phyloP scores from a whole-genome alignment of 2,888 invertebrate species.

The Acrobasis repandana region DNA sequence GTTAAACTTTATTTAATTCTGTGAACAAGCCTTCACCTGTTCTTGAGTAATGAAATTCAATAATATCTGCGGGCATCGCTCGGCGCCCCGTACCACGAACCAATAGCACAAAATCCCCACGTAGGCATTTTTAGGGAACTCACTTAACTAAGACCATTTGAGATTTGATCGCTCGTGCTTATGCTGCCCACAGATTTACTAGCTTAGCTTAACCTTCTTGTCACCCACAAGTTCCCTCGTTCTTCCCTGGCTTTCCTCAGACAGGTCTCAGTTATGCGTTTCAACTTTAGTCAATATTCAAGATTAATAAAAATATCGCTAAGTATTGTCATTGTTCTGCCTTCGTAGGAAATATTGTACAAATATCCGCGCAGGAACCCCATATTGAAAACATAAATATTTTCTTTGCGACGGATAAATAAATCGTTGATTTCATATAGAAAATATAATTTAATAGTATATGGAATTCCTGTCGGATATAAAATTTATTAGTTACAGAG shows the following conservation, averaged over 20 bases:
- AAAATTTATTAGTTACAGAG: conserved; percentile 45
- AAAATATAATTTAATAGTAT: conserved; percentile 28
- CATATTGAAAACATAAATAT: conserved; percentile 37
- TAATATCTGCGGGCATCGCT: conserved; percentile 8
- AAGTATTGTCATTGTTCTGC: conserved; percentile 66
- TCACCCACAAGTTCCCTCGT: too few species aligned
- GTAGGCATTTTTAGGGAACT: conserved; percentile 35
- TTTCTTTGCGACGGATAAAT: conserved; percentile 34
- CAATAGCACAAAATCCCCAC: conserved; percentile 40
- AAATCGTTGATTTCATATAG: background rate
- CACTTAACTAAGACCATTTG: too few species aligned
- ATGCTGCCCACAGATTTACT: too few species aligned
- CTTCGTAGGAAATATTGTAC: conserved; percentile 51
- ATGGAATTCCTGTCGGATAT: conserved; percentile 61
- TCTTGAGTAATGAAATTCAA: background rate
- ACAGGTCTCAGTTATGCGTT: too few species aligned
- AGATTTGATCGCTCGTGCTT: too few species aligned
- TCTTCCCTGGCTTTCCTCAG: too few species aligned
- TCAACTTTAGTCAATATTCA: conserved; percentile 39
- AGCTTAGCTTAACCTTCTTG: too few species aligned
- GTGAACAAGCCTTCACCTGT: conserved; percentile 12
- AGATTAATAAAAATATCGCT: conserved; percentile 52
- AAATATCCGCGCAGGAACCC: conserved; percentile 58
- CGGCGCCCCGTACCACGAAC: conserved; percentile 45
- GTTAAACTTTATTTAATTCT: conserved; percentile 20